Base-by-base conservation (phyloP, 2,113 vertebrate genomes). In the Arizona elegans region DNA sequence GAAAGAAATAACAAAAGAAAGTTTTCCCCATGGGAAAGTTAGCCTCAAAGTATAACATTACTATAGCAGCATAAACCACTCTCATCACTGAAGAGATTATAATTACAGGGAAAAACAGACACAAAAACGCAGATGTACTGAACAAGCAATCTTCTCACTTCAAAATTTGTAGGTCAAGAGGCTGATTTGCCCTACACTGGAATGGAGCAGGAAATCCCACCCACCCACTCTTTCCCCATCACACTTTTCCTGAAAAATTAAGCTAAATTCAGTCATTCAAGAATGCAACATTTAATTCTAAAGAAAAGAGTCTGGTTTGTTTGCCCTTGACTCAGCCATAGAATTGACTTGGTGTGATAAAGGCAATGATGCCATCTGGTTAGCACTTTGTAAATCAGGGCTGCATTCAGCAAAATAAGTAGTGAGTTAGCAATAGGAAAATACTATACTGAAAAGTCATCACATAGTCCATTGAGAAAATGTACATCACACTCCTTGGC, bases 21-120 rank as follows among this genome's bases (percentile, higher is more conserved):
- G 93, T 96, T 96, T 96, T 94, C 94, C 96, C 95, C 95, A 95
- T 95, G 93, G 95, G 88, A 96, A 93, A 96, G 94, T 96, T 93
- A 94, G 94, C 93, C 95, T 96, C 90, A 94, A 94, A 96, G 93
- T 93, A 94, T 95, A 97, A 96, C 96, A 95, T 94, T 93, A 95
- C 96, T 89, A 88, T 94, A 96, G 92, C 91, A 96, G 93, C 92
- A 95, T 81, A 94, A 96, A 95, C 94, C 95, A 90, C 92, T 91
- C 81, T 93, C 50, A 7, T 95, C 95, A 95, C 95, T 96, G 95
- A 54, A 95, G 95, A 97, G 95, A 95, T 93, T 93, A 96, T 97
- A 96, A 98, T 96, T 96, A 96, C 90, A 93, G 93, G 91, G 94
- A 94, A 95, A 97, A 96, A 59, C 91, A 93, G 86, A 96, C 96